Base-by-base conservation (phyloP, 2,113 vertebrate genomes). In the Coreoperca whiteheadi region DNA sequence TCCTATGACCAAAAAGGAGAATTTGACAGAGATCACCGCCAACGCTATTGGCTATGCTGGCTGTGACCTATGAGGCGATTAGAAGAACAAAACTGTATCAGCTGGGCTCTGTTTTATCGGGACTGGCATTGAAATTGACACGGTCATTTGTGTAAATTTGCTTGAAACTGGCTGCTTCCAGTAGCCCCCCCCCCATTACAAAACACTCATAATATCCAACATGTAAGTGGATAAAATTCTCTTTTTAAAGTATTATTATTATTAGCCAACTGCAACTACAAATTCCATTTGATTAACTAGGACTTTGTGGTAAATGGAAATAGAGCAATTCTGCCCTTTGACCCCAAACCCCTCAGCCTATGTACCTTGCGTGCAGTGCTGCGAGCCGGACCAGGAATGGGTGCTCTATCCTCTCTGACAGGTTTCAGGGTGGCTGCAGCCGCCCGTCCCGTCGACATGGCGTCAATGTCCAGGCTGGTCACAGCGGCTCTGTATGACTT, bases 401-500 rank as follows among this genome's bases (percentile, higher is more conserved):
- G 18, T 0, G 51, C 74, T 83, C 85, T 81, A 21, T 95, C 93
- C 83, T 97, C 97, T 0, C 60, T 57, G 8, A 95, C 5, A 0
- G 97, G 93, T 8, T 94, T 94, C 71, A 97, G 94, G 0, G 79
- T 87, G 20, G 88, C 1, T 6, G 23, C 18, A 0, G 54, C 4
- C n/a, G 39, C 0, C 1, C 50, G 28, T 4, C 16, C 93, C 0
- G 0, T 0, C 2, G 83, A 84, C 0, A 87, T 0, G 0, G 83
- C 63, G 0, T 89, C 91, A 0, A 81, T 50, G 57, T 90, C 91
- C 41, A 81, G 76, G 16, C 94, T 95, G 87, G 94, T 96, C 92
- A 99, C 95, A 18, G 98, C 98, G 0, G 93, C 97, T 0, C 96
- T 95, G 92, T 99, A 99, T 0, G 98, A 99, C 88, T 95, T 96